Evolutionary conservation across 2,888 invertebrate species (phyloP).

Genomic region (Dione juno): DNA sequence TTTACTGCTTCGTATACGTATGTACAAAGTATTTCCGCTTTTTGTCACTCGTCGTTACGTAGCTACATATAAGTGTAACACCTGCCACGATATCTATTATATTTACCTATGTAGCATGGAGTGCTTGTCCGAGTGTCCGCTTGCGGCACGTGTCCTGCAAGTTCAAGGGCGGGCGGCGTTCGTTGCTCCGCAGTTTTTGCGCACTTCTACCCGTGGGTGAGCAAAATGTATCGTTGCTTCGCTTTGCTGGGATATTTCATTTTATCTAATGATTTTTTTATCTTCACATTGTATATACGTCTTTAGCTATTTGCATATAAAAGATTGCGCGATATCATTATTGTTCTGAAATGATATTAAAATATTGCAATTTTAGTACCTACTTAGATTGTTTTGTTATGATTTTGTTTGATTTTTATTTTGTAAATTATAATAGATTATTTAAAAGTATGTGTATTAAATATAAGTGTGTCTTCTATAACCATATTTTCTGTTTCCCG

Average conservation of each 20-base stretch:
- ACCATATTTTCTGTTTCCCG: too few relatives aligned
- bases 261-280: conserved; percentile 17
- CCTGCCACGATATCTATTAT: conserved; percentile 34
- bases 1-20: neutral
- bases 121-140: conserved; percentile 44
- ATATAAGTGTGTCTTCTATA: too few relatives aligned
- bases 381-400: neutral
- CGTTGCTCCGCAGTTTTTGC: conserved; percentile 68
- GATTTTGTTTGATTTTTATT: neutral
- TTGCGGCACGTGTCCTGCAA: conserved; percentile 52
- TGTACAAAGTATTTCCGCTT: neutral
- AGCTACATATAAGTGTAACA: conserved; percentile 31
- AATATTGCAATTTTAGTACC: neutral
- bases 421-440: neutral
- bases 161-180: conserved; percentile 70
- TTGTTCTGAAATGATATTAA: conserved; percentile 11
- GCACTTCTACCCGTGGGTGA: conserved; percentile 55
- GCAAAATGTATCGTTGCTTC: conserved; percentile 49
- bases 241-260: conserved; percentile 30
- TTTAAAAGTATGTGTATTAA: too few relatives aligned
- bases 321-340: conserved; percentile 12
- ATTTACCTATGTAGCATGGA: conserved; percentile 33
- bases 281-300: neutral
- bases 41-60: conserved; percentile 24
- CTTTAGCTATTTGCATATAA: conserved; percentile 13